These are phyloP conservation scores for Lagopus leucura DNA, from an alignment of 2,113 vertebrate genomes.

Conservation along the genomic window DNA sequence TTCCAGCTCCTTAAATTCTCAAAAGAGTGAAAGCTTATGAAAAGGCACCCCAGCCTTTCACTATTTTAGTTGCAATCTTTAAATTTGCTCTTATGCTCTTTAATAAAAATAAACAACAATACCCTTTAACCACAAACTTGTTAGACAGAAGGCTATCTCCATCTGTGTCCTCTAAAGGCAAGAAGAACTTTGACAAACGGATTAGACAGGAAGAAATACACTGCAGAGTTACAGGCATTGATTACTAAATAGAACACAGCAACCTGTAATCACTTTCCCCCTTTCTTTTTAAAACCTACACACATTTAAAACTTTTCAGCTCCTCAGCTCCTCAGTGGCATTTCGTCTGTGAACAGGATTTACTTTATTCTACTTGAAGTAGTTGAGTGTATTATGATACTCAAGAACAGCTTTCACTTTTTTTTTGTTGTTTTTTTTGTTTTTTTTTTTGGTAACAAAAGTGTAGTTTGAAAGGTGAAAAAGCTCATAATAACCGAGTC, in stretches of 20 bases:
- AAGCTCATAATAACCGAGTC: not conserved
- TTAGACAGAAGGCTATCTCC: not conserved
- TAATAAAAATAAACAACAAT: not conserved
- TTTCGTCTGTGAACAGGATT: not conserved
- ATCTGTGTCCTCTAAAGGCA: not conserved
- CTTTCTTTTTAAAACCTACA: not conserved
- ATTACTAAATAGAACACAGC: not conserved
- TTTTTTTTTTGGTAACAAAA: not conserved
- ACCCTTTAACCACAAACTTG: not conserved
- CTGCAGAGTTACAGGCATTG: not conserved
- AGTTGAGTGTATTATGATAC: not conserved
- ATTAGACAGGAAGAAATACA: not conserved
- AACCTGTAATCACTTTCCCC: not conserved
- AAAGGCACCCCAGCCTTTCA: fast-evolving
- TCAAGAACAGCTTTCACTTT: not conserved
- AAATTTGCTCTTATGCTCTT: too few species aligned
- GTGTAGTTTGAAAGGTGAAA: fast-evolving
- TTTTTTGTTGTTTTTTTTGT: not conserved
- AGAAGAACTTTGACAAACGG: not conserved
- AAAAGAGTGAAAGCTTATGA: not conserved
- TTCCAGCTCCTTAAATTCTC: not conserved
- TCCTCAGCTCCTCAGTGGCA: not conserved
- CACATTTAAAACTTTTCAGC: not conserved
- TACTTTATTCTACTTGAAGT: not conserved
- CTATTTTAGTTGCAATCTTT: not conserved